phyloP scores from a whole-genome alignment of 2,797 vertebrate species.

The Alectoris magna region DNA sequence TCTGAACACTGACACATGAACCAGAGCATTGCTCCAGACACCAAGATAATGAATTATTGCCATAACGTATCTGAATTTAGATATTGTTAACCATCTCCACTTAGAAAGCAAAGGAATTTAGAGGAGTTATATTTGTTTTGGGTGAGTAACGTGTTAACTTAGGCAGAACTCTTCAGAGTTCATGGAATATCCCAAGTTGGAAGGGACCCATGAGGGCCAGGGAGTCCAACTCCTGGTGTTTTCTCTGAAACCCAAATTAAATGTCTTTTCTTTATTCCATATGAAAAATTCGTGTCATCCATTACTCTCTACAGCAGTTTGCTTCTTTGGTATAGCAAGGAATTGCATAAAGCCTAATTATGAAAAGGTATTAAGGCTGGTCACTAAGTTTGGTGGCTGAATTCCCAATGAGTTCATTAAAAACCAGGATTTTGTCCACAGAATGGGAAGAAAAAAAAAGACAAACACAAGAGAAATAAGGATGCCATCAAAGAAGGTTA shows the following conservation, averaged over 20 bases:
- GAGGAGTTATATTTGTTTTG: background rate
- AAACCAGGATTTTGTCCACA: background rate
- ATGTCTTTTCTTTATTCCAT: background rate
- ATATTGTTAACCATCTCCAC: background rate
- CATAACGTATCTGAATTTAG: no score
- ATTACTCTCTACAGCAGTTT: no score
- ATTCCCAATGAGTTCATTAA: background rate
- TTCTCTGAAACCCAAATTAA: background rate
- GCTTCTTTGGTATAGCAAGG: no score
- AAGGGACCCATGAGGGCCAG: no score
- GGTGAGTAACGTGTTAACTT: no score
- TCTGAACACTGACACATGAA: background rate
- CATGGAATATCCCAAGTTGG: no score
- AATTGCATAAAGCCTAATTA: background rate
- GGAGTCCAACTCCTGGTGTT: no score
- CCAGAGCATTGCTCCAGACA: background rate
- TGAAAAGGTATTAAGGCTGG: background rate
- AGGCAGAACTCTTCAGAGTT: background rate
- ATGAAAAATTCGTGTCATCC: background rate
- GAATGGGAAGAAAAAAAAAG: background rate
- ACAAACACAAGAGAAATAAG: background rate
- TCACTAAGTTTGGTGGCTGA: background rate
- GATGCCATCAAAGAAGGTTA: background rate
- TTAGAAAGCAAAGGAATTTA: background rate
- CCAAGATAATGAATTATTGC: background rate